phyloP scores from a whole-genome alignment of 2,888 invertebrate species.

The Timandra comae region DNA sequence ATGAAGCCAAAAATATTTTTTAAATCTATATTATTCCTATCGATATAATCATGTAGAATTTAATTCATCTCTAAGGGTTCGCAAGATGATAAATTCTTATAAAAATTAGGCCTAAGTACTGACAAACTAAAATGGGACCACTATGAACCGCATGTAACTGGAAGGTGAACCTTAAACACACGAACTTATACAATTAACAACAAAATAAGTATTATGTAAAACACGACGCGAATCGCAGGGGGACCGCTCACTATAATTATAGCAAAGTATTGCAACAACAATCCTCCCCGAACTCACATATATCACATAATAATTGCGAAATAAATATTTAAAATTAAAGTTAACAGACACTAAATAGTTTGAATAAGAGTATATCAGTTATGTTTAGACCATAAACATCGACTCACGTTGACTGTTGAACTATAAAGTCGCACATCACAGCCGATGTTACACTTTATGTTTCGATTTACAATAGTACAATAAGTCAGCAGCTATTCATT shows the following conservation, averaged over 20 bases:
- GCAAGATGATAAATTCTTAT: constrained; percentile 42
- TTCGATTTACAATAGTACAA: not conserved
- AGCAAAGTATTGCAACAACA: constrained; percentile 2
- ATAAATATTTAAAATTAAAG: constrained; percentile 7
- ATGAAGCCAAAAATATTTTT: constrained; percentile 62
- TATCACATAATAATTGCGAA: constrained; percentile 5
- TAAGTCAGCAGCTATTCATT: no score
- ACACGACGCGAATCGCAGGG: constrained; percentile 24
- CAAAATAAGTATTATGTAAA: constrained; percentile 25
- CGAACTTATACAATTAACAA: constrained; percentile 41
- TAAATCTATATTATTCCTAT: constrained; percentile 48
- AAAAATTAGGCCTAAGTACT: constrained; percentile 63
- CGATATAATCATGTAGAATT: constrained; percentile 36
- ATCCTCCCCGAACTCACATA: constrained; percentile 4
- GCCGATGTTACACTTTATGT: constrained; percentile 26
- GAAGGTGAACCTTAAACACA: constrained; percentile 37
- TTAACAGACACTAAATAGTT: not conserved
- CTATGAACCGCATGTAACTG: constrained; percentile 35
- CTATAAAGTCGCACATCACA: constrained; percentile 24
- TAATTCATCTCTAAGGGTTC: constrained; percentile 40
- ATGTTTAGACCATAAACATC: no score
- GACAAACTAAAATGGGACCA: constrained; percentile 45
- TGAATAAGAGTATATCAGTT: no score
- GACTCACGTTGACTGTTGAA: no score
- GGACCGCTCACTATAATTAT: constrained; percentile 6